These are phyloP conservation scores for Montipora cactus DNA, from an alignment of 64 coral and sea anemone species.

Conservation along the genomic window DNA sequence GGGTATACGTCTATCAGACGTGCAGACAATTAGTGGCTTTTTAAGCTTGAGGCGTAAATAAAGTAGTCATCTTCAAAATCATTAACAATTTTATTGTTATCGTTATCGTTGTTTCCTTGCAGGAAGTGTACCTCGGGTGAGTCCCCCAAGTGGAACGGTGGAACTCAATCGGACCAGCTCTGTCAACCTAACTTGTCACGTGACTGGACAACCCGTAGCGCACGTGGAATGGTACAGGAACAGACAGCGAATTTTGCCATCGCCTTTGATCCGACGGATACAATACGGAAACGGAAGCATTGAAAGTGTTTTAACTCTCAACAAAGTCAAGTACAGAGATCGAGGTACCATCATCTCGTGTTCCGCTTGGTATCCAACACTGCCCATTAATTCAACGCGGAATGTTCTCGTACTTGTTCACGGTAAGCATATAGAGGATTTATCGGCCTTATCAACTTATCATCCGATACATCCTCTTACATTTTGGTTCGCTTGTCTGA, in stretches of 20 bases:
- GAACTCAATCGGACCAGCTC: slow-evolving; percentile 72
- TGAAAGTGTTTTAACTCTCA: slow-evolving; percentile 60
- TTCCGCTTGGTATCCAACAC: slow-evolving; percentile 83
- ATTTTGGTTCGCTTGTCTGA: no score
- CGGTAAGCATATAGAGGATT: slow-evolving; percentile 38
- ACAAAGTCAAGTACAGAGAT: slow-evolving; percentile 78
- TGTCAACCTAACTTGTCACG: slow-evolving; percentile 75
- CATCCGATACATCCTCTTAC: no score
- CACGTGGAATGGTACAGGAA: slow-evolving; percentile 74
- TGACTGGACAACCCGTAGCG: slow-evolving; percentile 70
- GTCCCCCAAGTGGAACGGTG: slow-evolving; percentile 80
- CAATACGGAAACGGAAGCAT: slow-evolving; percentile 62
- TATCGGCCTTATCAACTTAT: no score
- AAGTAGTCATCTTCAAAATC: no score
- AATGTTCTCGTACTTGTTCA: slow-evolving; percentile 85
- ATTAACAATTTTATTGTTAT: no score
- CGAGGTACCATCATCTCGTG: slow-evolving; percentile 85
- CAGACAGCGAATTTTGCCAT: slow-evolving; percentile 29
- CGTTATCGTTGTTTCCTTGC: neutral
- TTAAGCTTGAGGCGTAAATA: no score
- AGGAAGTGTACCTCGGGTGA: slow-evolving; percentile 83
- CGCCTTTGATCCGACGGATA: slow-evolving; percentile 10
- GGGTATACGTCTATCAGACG: no score
- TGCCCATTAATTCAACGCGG: slow-evolving; percentile 80
- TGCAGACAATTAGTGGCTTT: no score